These are phyloP conservation scores for Phrynocephalus vlangalii DNA, from an alignment of 2,797 vertebrate genomes.

Conservation along the genomic window DNA sequence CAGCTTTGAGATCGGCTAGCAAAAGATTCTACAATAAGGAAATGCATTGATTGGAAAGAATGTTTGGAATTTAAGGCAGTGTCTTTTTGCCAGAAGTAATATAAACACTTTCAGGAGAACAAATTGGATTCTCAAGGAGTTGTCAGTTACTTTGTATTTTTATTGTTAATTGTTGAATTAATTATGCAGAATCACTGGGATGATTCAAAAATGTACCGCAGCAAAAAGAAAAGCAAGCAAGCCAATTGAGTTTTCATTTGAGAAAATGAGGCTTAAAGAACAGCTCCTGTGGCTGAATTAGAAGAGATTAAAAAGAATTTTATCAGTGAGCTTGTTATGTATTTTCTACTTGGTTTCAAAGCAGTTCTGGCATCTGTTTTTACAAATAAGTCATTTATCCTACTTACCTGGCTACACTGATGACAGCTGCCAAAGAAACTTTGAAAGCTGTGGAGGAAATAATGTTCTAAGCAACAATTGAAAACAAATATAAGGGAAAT, in stretches of 20 bases:
- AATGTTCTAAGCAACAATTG: conserved; percentile 25
- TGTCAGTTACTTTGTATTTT: conserved; percentile 13
- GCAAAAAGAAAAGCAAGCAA: not conserved
- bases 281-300: conserved; percentile 40
- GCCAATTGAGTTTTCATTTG: conserved; percentile 14
- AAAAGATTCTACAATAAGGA: not conserved
- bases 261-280: conserved; percentile 40
- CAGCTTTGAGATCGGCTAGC: no score
- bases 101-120: conserved; percentile 56
- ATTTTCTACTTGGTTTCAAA: conserved; percentile 43
- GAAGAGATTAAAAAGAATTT: conserved; percentile 45
- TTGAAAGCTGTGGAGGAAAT: not conserved
- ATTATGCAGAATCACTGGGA: conserved; percentile 45
- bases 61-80: conserved; percentile 54
- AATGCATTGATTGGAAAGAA: conserved; percentile 34
- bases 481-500: conserved; percentile 11
- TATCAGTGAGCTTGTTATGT: conserved; percentile 21
- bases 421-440: conserved; percentile 15
- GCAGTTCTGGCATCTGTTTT: conserved; percentile 38
- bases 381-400: conserved; percentile 28
- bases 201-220: not conserved
- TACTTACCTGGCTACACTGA: conserved; percentile 24
- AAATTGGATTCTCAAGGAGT: conserved; percentile 48
- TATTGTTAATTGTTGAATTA: conserved; percentile 53
- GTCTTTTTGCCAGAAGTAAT: conserved; percentile 62